Base-by-base conservation (phyloP, 64 coral and sea anemone genomes). In the Cladopsammia gracilis region DNA sequence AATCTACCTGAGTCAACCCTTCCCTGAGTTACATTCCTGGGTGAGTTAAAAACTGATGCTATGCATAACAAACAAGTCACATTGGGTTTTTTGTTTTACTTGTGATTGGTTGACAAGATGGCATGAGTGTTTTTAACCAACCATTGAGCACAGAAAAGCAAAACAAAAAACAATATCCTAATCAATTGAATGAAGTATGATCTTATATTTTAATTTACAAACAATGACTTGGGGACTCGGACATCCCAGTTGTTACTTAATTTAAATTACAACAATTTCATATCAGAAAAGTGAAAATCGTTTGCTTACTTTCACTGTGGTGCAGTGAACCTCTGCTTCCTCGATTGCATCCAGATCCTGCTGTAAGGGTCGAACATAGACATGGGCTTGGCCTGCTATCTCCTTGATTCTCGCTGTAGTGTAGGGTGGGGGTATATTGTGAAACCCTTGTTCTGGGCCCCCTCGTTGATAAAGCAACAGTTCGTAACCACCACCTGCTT, bases 401-500 rank as follows among this genome's bases (percentile, higher is more conserved):
- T 73, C 70, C 34, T 73, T 73, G 12, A 73, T 45, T 18, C 34
- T 73, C 42, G 70, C 25, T 45, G 25, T 25, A 16, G 70, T 73
- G 34, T 73, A 73, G 26, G 70, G 70, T 45, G 70, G 70, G 34
- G 45, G 26, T 71, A 87, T 87, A 25, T 22, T 52, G 25, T 87
- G 84, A 64, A 87, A 87, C 24, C 84, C 84, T 68, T 19, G 54
- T 1, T 19, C 6, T 47, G 15, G 6, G 0, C 57, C 60, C 42
- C 76, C 44, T 69, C 76, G 12, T 48, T 78, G 56, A 70, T 60
- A 90, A 69, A 90, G 76, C 76, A 79, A 20, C 25, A 90, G 48
- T 59, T 90, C 89, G 78, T 68, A 90, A 53, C 74, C 89, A 15
- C 89, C 89, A 79, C 45, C 74, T 79, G 75, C 25, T 66, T 77